Evolutionary conservation across 1,140 invertebrate species (phyloP), one percentile per base, ranked within the genome.

Genomic region (Schmidtea mediterranea): DNA sequence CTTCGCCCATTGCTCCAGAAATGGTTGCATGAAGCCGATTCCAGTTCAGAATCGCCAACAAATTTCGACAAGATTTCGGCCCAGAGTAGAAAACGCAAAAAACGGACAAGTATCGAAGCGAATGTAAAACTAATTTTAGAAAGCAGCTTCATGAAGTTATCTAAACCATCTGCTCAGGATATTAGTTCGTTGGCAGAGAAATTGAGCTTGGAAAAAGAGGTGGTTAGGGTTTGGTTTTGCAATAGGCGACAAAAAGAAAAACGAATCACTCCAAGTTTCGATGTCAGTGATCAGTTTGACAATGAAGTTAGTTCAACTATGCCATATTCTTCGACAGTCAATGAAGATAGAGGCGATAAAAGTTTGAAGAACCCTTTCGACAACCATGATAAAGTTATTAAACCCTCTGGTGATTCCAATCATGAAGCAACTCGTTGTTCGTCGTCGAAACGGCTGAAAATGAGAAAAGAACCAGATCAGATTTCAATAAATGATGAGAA

Each of bases 211-310:
- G 92, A 98, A 68, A 98, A 98, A 66, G 92, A 98, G 57, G 72
- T 73, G 60, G 84, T 95, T 38, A 74, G 90, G 50, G 90, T 97
- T 53, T 97, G 90, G 68, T 69, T 69, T 56, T 97, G 89, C 68
- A 98, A 97, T 71, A 73, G 92, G 54, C 72, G 92, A 56, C 92
- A 98, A 67, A 97, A 98, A 67, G 87, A 95, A 68, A 97, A 97
- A 70, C 71, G 90, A 46, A 94, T 48, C 36, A 32, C 23, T 18
- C 46, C 46, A 8, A 21, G 21, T 21, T 45, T 45, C 22, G 43
- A 45, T 21, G 43, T 19, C 5, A 21, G 22, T 21, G 43, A 32
- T 6, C 26, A 32, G 10, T 32, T 32, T 10, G 26, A 32, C 10
- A 32, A 32, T 32, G 26, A 32, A 32, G 26, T 32, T 3, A 32